Base-by-base conservation (phyloP, 1,140 invertebrate species). In the Zaprionus vittiger region DNA sequence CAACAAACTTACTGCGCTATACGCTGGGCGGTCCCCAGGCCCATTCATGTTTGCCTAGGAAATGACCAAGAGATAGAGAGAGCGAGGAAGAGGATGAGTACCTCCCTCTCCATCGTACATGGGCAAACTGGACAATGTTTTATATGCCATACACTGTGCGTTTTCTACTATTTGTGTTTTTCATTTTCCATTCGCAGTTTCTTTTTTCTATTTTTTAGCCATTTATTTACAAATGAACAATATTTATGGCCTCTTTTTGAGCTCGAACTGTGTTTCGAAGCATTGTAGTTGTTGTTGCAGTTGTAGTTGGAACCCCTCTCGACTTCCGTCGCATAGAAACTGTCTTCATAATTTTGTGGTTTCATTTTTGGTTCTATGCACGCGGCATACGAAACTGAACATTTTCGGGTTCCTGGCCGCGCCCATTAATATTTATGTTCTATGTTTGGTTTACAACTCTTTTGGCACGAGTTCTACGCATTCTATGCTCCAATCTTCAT, bases 141-240 rank as follows among this genome's bases (percentile, higher is more conserved):
- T 81, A 80, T 87, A 87, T 84, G 84, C 84, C 70, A 26, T 54
- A 34, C 65, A 37, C 63, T 81, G 62, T 52, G 78, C 72, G 82
- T 81, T 76, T 63, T 57, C 73, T 64, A 75, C 73, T 75, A 75
- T 70, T 81, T 77, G 61, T 54, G 61, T 55, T 68, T 72, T 74
- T 31, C 49, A 59, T 61, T 64, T 79, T 63, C 47, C 38, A 54
- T 52, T 63, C 31, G 49, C 47, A 52, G 12, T 71, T 64, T 49
- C n/a, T 17, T 17, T 47, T 54, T 66, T 65, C 34, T 63, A 41
- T 59, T 79, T 71, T 82, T 82, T 59, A 56, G 56, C 81, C 81
- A 89, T 89, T 85, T 90, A 89, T 90, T 90, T 90, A 82, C 79
- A 90, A 89, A 90, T 84, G 79, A 89, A 90, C 85, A 90, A 90